A percentile compares a stretch with the other conserved stretches of the same genome.
Conservation (phyloP, 2,888 invertebrate genomes). For the Pegoplata infirma region DNA sequence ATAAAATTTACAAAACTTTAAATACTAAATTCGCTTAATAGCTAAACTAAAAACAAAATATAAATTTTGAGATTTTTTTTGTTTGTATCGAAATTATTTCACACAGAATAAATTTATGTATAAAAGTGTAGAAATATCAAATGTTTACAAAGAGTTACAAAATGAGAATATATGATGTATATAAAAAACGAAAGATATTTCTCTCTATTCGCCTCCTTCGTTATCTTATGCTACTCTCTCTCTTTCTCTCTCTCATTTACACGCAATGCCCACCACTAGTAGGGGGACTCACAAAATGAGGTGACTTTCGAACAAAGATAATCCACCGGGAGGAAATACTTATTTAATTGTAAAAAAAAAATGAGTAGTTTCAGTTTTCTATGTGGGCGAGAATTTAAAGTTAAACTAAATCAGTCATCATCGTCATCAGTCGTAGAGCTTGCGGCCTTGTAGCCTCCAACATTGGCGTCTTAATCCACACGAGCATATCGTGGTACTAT, state of each 20-base stretch:
- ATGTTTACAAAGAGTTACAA: not conserved
- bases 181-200: not conserved
- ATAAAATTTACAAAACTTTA: constrained; percentile 61
- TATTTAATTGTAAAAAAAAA: not conserved
- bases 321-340: not conserved
- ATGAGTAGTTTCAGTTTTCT: not conserved
- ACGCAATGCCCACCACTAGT: not conserved
- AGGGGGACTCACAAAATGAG: not conserved
- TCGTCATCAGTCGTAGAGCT: constrained; percentile 28
- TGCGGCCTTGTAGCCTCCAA: not conserved
- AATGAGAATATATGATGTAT: constrained; percentile 2
- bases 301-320: not conserved
- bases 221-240: not conserved
- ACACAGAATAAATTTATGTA: constrained; percentile 26
- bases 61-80: constrained; percentile 25
- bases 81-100: constrained; percentile 31
- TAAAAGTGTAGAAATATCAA: constrained; percentile 23
- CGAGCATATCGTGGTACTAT: constrained; percentile 87
- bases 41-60: constrained; percentile 59
- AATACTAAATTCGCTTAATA: constrained; percentile 60
- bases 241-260: not conserved
- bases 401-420: constrained; percentile 55
- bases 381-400: constrained; percentile 32
- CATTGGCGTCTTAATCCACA: constrained; percentile 81
- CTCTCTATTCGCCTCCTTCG: too few species aligned